Evolutionary conservation across 2,113 vertebrate species (phyloP).

Genomic region (Aptenodytes patagonicus): DNA sequence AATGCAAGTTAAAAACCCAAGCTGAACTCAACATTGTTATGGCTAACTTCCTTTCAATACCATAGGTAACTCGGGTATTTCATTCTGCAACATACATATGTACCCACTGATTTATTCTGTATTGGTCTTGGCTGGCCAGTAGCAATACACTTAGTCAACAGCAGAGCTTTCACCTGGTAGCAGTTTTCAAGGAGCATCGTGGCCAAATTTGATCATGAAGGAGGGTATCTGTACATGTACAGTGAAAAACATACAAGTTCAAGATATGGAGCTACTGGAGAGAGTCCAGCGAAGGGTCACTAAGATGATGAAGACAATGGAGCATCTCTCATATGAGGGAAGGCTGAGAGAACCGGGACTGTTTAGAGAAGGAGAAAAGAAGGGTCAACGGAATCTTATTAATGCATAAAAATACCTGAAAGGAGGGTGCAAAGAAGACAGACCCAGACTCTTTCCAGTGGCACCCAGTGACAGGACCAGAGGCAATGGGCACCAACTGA

Average conservation of each 20-base stretch:
- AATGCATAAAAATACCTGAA: background rate
- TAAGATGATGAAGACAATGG: background rate
- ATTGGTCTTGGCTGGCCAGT: background rate
- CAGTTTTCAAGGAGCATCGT: background rate
- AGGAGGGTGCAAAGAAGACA: background rate
- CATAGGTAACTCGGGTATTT: background rate
- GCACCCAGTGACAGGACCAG: background rate
- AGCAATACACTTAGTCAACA: background rate
- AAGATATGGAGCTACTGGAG: background rate
- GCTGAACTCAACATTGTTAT: background rate
- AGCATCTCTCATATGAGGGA: background rate
- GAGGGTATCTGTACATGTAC: background rate
- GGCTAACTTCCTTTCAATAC: background rate
- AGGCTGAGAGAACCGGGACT: background rate
- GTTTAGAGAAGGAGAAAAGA: background rate
- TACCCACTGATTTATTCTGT: background rate
- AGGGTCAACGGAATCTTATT: background rate
- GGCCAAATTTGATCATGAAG: background rate
- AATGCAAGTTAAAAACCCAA: background rate
- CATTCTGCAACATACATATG: background rate
- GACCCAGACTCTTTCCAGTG: background rate
- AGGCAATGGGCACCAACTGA: background rate
- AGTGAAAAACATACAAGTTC: background rate
- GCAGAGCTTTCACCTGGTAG: background rate
- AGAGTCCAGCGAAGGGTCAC: background rate